These are phyloP conservation scores for Eupelmus urozonus DNA, from an alignment of 2,888 invertebrate genomes.

Conservation along the genomic window DNA sequence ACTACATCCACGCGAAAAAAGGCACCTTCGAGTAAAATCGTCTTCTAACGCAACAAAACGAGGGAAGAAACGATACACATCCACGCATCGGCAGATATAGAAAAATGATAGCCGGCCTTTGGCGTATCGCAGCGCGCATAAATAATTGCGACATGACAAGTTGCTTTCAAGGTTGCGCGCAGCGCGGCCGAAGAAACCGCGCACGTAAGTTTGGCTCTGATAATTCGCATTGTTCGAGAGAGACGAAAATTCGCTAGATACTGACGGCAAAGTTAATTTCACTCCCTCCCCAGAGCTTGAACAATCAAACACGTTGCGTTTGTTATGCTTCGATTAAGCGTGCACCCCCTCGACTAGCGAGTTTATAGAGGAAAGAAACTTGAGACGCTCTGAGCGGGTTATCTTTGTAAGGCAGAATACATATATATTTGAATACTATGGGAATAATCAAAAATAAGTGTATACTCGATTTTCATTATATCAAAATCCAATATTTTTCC, in stretches of 20 bases:
- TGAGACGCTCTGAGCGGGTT: neutral
- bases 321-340: no score
- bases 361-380: neutral
- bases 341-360: no score
- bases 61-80: neutral
- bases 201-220: neutral
- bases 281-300: neutral
- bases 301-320: slow-evolving; percentile 2
- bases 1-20: neutral
- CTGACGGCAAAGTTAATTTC: neutral
- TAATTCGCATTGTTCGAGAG: slow-evolving; percentile 25
- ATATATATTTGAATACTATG: neutral
- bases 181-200: neutral
- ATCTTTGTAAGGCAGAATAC: neutral
- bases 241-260: neutral
- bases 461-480: neutral
- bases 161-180: slow-evolving; percentile 36
- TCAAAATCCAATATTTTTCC: slow-evolving; percentile 30
- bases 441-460: slow-evolving; percentile 19
- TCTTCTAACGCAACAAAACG: neutral
- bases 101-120: slow-evolving; percentile 31
- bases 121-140: slow-evolving; percentile 26
- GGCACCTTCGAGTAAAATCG: slow-evolving; percentile 32
- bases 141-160: slow-evolving; percentile 39
- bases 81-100: neutral